Conservation (phyloP, 1,140 invertebrate genomes). For the Acromyrmex charruanus region DNA sequence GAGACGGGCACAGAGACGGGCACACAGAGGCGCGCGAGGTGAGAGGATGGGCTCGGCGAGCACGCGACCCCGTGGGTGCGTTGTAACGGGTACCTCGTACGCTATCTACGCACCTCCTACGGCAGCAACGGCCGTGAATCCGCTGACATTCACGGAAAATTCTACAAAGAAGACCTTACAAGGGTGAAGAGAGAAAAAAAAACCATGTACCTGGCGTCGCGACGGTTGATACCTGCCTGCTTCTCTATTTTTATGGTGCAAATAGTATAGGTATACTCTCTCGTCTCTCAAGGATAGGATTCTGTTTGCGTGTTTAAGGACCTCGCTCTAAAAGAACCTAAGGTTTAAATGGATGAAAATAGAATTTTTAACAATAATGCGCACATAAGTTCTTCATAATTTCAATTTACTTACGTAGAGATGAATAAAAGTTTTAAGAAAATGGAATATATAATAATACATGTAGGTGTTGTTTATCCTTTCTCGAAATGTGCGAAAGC, state of each 20-base stretch:
- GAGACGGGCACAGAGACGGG: background rate
- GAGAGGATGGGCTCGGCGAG: background rate
- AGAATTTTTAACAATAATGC: slow-evolving; percentile 2
- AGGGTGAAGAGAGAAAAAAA: background rate
- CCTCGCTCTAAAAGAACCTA: background rate
- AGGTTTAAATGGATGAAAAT: background rate
- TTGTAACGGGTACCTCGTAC: slow-evolving; percentile 66
- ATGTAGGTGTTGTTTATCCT: too few species aligned
- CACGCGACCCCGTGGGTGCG: slow-evolving; percentile 61
- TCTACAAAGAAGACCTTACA: background rate
- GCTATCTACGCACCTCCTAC: slow-evolving; percentile 22
- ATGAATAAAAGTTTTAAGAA: background rate
- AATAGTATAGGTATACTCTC: background rate
- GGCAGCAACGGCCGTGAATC: slow-evolving; percentile 16
- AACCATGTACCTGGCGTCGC: background rate
- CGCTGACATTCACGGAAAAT: slow-evolving; percentile 45
- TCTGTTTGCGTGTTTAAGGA: slow-evolving; percentile 2
- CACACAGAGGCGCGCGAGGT: background rate
- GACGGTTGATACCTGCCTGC: background rate
- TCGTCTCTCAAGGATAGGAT: slow-evolving; percentile 8
- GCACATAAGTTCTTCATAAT: background rate
- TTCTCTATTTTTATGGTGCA: slow-evolving; percentile 34
- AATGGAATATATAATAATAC: too few species aligned
- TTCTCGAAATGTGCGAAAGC: background rate
- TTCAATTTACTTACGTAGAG: background rate